Evolutionary conservation across 2,888 invertebrate species (phyloP), one percentile per base, ranked within the genome.

Genomic region (Helleia helle): DNA sequence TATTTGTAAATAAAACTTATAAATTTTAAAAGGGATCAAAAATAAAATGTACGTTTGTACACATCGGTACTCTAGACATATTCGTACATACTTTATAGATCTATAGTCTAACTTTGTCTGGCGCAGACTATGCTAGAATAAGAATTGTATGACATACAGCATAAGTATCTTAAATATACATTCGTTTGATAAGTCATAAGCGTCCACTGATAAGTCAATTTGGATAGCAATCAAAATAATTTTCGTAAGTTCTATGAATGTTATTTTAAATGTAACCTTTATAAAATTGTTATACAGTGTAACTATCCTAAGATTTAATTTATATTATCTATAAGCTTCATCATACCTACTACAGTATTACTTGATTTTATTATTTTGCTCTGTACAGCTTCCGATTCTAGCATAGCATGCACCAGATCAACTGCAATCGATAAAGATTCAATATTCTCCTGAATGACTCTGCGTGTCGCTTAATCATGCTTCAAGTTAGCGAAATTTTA

Each of bases 21-120:
- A 75, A 74, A 76, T 67, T 71, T 76, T 75, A 83, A 81, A 69
- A 74, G 84, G 83, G 84, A 84, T 71, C 84, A 84, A 84, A 76
- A 73, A 75, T 72, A 79, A 64, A 66, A 70, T 76, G 81, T 81
- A 75, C 75, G 65, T 68, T 70, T 71, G 75, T 79, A 77, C 80
- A 70, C 79, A 73, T 76, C 75, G 81, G 76, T 81, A 80, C 76
- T 79, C 75, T 81, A 79, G 75, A 72, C 70, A 73, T 80, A 77
- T 64, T 72, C 67, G 67, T 31, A 39, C 39, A 77, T 72, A 70
- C 67, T 71, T 62, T 38, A 58, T 79, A 81, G 74, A 71, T 67
- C 72, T 73, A 65, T 71, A 75, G 71, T 77, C 66, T 71, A 70
- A 69, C 63, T 61, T 65, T 62, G 60, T 65, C 64, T 69, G 67